Evolutionary conservation across 2,888 invertebrate genomes (phyloP).

Genomic region (Tenodera sinensis): DNA sequence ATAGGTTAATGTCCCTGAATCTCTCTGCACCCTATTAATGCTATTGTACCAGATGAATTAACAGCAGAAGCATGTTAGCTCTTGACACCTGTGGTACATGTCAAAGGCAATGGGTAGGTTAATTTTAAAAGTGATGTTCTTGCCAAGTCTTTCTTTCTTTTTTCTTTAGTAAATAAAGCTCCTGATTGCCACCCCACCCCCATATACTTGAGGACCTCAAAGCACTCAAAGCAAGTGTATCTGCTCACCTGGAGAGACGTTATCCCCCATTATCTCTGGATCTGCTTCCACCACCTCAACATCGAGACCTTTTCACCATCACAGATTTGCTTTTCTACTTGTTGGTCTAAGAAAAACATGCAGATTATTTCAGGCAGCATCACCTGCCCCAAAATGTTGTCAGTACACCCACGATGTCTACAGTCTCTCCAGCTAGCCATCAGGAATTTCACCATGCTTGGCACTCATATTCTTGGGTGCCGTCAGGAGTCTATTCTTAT

Average conservation of each 20-base stretch:
- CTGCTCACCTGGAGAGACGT: slow-evolving; percentile 9
- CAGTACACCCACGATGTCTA: slow-evolving; percentile 5
- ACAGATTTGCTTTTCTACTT: neutral
- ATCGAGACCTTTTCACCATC: neutral
- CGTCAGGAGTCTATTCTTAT: neutral
- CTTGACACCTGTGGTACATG: neutral
- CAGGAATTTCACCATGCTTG: neutral
- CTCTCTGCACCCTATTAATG: neutral
- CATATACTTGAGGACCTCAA: neutral
- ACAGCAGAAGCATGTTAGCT: neutral
- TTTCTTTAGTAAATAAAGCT: neutral
- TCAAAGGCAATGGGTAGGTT: neutral
- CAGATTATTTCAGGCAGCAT: slow-evolving; percentile 17
- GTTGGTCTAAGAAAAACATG: neutral
- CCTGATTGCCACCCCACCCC: neutral
- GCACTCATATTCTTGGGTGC: neutral
- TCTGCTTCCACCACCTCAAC: neutral
- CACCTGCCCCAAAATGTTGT: neutral
- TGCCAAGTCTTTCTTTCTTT: neutral
- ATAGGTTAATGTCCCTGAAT: neutral
- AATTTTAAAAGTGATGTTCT: neutral
- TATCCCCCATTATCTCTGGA: slow-evolving; percentile 2
- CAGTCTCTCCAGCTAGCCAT: neutral
- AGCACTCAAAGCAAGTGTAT: neutral
- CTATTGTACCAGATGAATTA: neutral